Conservation (phyloP, 2,888 invertebrate species). For the Melipona beecheii region DNA sequence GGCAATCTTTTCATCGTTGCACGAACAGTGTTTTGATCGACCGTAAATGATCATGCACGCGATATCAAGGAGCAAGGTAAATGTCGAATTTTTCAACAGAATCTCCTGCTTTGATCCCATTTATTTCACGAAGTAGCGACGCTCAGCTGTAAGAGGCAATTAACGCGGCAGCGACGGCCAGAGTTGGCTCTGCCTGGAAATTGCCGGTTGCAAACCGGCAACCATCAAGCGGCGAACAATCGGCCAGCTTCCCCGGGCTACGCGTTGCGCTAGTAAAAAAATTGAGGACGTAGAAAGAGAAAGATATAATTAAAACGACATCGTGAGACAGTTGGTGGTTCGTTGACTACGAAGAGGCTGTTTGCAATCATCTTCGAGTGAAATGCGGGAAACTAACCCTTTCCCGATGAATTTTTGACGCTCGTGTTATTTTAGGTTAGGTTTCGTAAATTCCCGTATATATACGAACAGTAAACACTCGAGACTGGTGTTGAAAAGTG, state of each 20-base stretch:
- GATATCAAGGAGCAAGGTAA: not conserved
- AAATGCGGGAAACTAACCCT: not conserved
- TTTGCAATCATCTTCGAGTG: constrained; percentile 5
- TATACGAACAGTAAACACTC: too few species aligned
- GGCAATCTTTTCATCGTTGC: too few species aligned
- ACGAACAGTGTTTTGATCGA: too few species aligned
- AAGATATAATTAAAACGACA: constrained; percentile 39
- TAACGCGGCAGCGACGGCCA: not conserved
- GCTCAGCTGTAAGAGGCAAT: not conserved
- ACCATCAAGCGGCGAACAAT: not conserved
- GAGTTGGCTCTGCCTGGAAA: constrained; percentile 1
- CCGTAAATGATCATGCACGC: too few species aligned
- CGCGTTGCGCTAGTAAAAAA: not conserved
- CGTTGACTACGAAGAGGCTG: not conserved
- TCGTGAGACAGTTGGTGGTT: not conserved
- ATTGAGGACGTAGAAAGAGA: constrained; percentile 42
- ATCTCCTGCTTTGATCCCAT: not conserved
- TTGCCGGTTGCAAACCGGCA: not conserved
- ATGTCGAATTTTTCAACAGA: not conserved
- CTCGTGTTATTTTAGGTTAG: too few species aligned
- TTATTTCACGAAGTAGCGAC: not conserved
- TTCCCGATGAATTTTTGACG: too few species aligned
- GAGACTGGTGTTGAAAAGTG: too few species aligned
- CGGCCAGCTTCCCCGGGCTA: constrained; percentile 1
- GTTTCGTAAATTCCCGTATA: too few species aligned